Base-by-base conservation (phyloP, 1,140 invertebrate species). In the Cephus cinctus region DNA sequence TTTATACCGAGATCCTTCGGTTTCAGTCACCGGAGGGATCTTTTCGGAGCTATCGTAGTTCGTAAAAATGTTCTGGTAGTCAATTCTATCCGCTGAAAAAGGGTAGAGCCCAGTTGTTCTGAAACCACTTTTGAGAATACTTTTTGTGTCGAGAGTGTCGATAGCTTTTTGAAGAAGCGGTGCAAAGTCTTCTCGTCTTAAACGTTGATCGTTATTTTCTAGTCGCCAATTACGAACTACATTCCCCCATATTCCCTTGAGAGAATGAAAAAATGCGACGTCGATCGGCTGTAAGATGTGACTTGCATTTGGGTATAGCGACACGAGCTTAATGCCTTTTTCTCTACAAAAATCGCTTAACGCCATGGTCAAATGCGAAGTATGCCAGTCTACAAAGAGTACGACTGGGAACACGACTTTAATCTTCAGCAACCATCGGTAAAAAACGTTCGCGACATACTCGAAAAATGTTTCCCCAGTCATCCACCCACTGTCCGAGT, bases 401-500 rank as follows among this genome's bases (percentile, higher is more conserved):
- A 67, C 52, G 12, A 75, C 57, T 19, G 70, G 67, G 19, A 36
- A 43, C 54, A 43, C 35, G 14, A 74, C 65, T 36, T 61, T 58
- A 14, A 70, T 51, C 56, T 68, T 9, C 44, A 31, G 54, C 27
- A 76, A 20, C 63, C 67, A 75, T 35, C 61, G 69, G 35, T 69
- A 6, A 58, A 75, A 75, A 9, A 67, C 58, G 50, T 75, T 68
- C n/a, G 56, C 50, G 20, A 73, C 51, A 49, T 69, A 76, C 56
- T 76, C 61, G 50, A 62, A 76, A 52, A 76, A 77, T 12, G 52
- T 41, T 59, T 61, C 60, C 18, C 21, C 58, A 27, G 42, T 74
- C 67, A 74, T 76, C 73, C 73, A 77, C 5, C 73, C 67, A 16
- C 48, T 66, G 16, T 73, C 64, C n/a, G 64, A 53, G 20, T 56